phyloP scores from a whole-genome alignment of 2,797 vertebrate genomes.

The Taenioides sp. region DNA sequence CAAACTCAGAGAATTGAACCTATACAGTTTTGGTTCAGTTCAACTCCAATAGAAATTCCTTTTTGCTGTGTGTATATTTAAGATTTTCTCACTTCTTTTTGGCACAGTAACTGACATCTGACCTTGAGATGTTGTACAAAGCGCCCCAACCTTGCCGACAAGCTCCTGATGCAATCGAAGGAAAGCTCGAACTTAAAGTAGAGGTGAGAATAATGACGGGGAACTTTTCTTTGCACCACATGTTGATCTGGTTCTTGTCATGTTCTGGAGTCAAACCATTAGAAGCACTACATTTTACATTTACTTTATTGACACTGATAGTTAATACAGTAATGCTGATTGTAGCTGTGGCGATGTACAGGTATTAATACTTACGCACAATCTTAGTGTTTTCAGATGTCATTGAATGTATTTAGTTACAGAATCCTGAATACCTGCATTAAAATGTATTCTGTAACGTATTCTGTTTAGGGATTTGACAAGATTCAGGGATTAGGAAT shows the following conservation, averaged over 20 bases:
- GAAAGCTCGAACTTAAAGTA: conserved; percentile 31
- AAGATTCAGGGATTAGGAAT: too few species aligned
- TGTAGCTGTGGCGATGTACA: too few species aligned
- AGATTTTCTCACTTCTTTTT: conserved; percentile 5
- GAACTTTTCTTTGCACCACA: not conserved
- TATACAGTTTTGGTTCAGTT: not conserved
- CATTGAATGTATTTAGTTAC: too few species aligned
- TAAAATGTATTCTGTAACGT: too few species aligned
- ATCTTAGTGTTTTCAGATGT: too few species aligned
- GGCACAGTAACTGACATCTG: conserved; percentile 15
- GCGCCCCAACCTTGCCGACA: conserved; percentile 14
- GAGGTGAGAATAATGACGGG: conserved; percentile 3
- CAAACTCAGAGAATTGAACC: not conserved
- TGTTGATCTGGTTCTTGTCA: conserved; percentile 1
- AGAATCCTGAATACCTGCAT: too few species aligned
- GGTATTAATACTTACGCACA: not conserved
- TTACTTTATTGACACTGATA: not conserved
- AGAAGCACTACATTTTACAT: not conserved
- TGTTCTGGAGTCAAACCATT: not conserved
- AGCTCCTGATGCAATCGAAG: conserved; percentile 44
- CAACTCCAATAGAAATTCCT: not conserved
- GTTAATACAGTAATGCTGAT: too few species aligned
- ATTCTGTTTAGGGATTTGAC: too few species aligned
- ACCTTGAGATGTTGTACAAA: conserved; percentile 32
- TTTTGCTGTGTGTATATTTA: not conserved